Percentiles rank a stretch among this genome's conserved stretches.
Conservation (phyloP, 1,140 invertebrate genomes). For the Drosophila kikkawai region DNA sequence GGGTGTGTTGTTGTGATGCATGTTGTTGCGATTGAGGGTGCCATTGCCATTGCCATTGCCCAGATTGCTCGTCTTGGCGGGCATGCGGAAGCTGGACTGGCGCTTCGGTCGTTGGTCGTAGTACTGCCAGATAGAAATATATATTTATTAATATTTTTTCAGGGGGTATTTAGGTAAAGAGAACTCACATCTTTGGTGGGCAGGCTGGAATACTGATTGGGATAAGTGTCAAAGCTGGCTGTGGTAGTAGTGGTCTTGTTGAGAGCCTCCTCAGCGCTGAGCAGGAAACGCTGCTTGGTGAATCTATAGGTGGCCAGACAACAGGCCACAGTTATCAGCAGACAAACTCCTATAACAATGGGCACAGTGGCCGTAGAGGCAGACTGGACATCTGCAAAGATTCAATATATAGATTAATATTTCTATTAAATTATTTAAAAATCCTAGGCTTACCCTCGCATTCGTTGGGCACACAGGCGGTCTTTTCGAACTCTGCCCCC, state of each 20-base stretch:
- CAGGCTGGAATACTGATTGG: slow-evolving; percentile 93
- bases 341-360: slow-evolving; percentile 47
- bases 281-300: slow-evolving; percentile 50
- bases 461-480: slow-evolving; percentile 87
- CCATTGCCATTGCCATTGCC: slow-evolving; percentile 85
- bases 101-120: slow-evolving; percentile 86
- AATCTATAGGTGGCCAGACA: slow-evolving; percentile 66
- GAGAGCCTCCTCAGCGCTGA: slow-evolving; percentile 56
- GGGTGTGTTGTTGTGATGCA: slow-evolving; percentile 88
- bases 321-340: slow-evolving; percentile 66
- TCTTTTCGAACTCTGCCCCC: slow-evolving; percentile 88
- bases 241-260: slow-evolving; percentile 78
- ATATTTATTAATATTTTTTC: not conserved
- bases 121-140: slow-evolving; percentile 43
- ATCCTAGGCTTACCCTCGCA: slow-evolving; percentile 57
- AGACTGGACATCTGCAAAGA: slow-evolving; percentile 49
- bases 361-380: slow-evolving; percentile 63
- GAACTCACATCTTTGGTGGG: slow-evolving; percentile 89
- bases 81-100: slow-evolving; percentile 86
- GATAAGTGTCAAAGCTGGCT: slow-evolving; percentile 92
- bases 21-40: slow-evolving; percentile 88
- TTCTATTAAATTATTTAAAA: not conserved
- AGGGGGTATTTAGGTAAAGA: fast-evolving
- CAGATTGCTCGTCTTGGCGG: slow-evolving; percentile 86
- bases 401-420: not conserved